phyloP scores from a whole-genome alignment of 2,113 vertebrate species.

The Gila orcuttii region DNA sequence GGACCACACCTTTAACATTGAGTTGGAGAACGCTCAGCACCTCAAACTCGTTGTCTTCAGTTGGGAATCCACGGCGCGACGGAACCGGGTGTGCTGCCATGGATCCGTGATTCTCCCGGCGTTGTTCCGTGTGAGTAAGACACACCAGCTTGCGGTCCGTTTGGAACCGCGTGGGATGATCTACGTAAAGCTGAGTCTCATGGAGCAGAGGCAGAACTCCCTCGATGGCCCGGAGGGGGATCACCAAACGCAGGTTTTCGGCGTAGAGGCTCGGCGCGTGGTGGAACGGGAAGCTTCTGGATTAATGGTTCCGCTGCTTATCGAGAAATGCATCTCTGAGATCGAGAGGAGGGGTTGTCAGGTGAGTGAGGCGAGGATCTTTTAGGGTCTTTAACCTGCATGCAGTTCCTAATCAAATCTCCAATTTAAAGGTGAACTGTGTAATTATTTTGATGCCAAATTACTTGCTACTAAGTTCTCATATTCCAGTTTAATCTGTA shows the following conservation, averaged over 20 bases:
- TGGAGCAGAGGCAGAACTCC: conserved; percentile 97
- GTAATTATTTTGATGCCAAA: neutral
- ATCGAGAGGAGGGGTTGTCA: conserved; percentile 98
- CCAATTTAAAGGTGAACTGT: neutral
- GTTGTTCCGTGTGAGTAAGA: conserved; percentile 89
- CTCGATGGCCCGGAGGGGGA: conserved; percentile 78
- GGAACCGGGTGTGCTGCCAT: conserved; percentile 92
- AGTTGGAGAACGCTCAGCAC: conserved; percentile 96
- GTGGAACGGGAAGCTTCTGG: conserved; percentile 90
- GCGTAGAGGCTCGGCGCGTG: conserved; percentile 88
- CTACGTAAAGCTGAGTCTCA: conserved; percentile 93
- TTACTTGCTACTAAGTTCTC: neutral
- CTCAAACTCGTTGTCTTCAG: conserved; percentile 96
- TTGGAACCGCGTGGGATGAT: conserved; percentile 95
- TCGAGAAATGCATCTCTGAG: conserved; percentile 93
- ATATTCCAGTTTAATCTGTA: neutral
- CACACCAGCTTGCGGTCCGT: conserved; percentile 91
- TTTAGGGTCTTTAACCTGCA: neutral
- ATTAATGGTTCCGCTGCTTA: conserved; percentile 89
- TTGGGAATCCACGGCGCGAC: conserved; percentile 91
- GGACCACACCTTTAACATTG: conserved; percentile 99
- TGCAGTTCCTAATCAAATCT: neutral
- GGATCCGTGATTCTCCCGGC: conserved; percentile 90
- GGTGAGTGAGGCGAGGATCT: conserved; percentile 74
- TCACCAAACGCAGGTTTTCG: conserved; percentile 86